Evolutionary conservation across 2,888 invertebrate genomes (phyloP).

Genomic region (Erebia aethiops): DNA sequence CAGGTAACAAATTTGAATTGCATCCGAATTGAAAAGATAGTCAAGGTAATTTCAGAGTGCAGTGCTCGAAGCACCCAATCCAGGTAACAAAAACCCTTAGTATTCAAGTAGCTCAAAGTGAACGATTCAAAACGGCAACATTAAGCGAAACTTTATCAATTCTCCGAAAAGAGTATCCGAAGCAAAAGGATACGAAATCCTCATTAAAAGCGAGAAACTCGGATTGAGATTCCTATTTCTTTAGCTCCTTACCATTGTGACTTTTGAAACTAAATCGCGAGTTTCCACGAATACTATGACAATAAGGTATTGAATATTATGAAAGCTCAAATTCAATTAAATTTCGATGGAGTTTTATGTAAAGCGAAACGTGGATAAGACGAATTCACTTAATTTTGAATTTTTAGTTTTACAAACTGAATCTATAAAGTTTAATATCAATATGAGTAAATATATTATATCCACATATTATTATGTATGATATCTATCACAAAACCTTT

Average conservation of each 20-base stretch:
- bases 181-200: conserved; percentile 76
- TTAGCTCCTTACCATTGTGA: conserved; percentile 56
- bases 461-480: neutral
- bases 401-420: neutral
- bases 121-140: conserved; percentile 24
- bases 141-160: conserved; percentile 56
- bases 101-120: conserved; percentile 1
- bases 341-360: conserved; percentile 40
- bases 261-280: conserved; percentile 77
- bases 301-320: conserved; percentile 65
- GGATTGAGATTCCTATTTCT: conserved; percentile 55
- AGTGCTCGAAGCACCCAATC: neutral
- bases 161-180: conserved; percentile 66
- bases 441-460: no score
- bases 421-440: no score
- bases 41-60: neutral
- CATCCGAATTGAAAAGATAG: neutral
- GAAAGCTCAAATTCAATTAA: conserved; percentile 54
- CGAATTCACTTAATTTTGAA: neutral
- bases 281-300: conserved; percentile 72
- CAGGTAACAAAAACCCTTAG: neutral
- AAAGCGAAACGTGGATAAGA: conserved; percentile 25
- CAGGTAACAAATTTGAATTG: neutral
- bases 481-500: neutral
- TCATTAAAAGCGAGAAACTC: conserved; percentile 72